Percentiles rank a stretch among this genome's conserved stretches.
Conservation (phyloP, 35 echinoderm and acorn worm genomes). For the Apostichopus parvimensis region DNA sequence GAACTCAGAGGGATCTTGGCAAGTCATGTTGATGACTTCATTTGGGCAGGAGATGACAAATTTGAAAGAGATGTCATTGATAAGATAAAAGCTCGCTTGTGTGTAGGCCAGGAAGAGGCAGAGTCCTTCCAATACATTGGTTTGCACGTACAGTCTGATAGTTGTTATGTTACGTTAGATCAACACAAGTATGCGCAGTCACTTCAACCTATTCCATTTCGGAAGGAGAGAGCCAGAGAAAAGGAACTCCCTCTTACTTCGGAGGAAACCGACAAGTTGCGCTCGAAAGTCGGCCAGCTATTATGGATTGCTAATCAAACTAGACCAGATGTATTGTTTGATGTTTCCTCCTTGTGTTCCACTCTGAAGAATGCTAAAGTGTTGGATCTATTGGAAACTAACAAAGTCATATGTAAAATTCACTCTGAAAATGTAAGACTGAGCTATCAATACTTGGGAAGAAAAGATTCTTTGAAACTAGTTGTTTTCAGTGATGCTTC, state of each 20-base stretch:
- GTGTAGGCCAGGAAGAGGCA: background rate
- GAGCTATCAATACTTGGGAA: background rate
- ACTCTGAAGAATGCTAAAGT: constrained; percentile 36
- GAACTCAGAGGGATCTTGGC: background rate
- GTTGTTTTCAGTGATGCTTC: constrained; percentile 24
- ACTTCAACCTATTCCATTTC: background rate
- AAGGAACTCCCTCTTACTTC: background rate
- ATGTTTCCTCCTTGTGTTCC: background rate
- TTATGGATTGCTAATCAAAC: constrained; percentile 42
- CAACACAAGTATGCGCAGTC: background rate
- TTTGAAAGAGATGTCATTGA: background rate
- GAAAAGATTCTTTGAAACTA: background rate
- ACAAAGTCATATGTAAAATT: constrained; percentile 35
- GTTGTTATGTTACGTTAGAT: background rate
- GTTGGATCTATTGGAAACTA: constrained; percentile 31
- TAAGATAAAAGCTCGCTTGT: background rate
- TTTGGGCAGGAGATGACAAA: constrained; percentile 16
- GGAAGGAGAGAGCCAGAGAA: background rate
- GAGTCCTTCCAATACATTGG: background rate
- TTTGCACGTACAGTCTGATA: background rate
- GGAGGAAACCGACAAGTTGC: background rate
- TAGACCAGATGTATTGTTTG: constrained; percentile 37
- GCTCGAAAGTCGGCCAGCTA: constrained; percentile 26
- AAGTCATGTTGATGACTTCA: constrained; percentile 53
- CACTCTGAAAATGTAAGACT: background rate